Evolutionary conservation across 1,140 invertebrate genomes (phyloP), one percentile per base, ranked within the genome.

Genomic region (Drosophila dunni): DNA sequence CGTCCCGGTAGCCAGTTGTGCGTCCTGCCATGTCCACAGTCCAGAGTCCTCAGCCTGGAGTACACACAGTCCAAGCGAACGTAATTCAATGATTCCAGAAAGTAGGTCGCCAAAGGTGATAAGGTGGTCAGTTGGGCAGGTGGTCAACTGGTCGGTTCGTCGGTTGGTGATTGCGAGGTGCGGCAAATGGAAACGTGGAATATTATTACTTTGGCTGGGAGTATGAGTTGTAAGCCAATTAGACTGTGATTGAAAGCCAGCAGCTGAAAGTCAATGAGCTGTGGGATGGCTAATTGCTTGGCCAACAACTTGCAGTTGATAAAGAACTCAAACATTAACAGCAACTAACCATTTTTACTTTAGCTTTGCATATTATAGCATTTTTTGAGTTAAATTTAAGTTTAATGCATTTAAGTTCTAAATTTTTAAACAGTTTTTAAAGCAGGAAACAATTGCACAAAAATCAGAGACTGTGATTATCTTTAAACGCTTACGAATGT

Each of bases 181-280:
- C 11, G 20, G 34, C 15, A 42, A 10, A 15, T 53, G 46, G 24
- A 48, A 62, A 62, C 58, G 67, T 69, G 58, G 48, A 45, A 46
- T 63, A 64, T 70, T 70, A 70, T 70, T 63, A 51, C 64, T 34
- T 40, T 36, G 15, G n/a, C 33, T 40, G 66, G 66, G 57, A 62
- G 48, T 45, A 20, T 48, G 36, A 66, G 62, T 29, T 6, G 69
- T 54, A 67, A 73, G 70, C 70, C 64, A 73, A 73, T 73, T 73
- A 61, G 64, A 61, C 70, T 73, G 56, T 73, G 70, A 73, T 73
- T 73, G 56, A 68, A 60, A 56, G 57, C 40, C 46, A 48, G n/a
- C 56, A 61, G 48, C 40, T 46, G 64, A 46, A 68, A 67, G 56
- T 46, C 56, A 67, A 38, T 61, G 42, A 68, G 46, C 17, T 53